Evolutionary conservation across 2,797 vertebrate genomes (phyloP), one percentile per base, ranked within the genome.

Genomic region (Myotis pilosus): DNA sequence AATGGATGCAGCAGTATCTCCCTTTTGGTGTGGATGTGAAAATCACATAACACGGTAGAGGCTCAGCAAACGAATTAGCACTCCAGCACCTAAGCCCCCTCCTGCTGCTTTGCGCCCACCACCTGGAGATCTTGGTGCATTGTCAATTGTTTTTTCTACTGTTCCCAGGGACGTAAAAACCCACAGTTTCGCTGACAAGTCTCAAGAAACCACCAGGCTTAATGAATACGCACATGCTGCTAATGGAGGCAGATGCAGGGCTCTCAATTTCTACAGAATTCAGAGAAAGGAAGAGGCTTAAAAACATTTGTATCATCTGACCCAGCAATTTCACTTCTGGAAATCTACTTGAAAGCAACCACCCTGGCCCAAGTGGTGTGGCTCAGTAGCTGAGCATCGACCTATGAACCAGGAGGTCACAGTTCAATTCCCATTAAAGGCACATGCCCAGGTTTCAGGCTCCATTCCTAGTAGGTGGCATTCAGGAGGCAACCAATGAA

Each of bases 261-360:
- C 69, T 90, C 86, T 49, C 25, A 82, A 47, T 79, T 25, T 66
- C 44, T 0, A 3, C 20, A 19, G 66, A 87, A 30, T 91, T 79
- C 66, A 41, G n/a, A 60, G 20, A 64, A 64, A 23, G 12, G 15
- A 69, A 78, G 64, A 72, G 19, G 2, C 36, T 28, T 12, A 10
- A 30, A 51, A 76, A 5, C 2, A 3, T 53, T n/a, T 71, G 16
- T 2, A 0, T 23, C 51, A 44, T 66, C 75, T 72, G 47, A 83
- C 55, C 47, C 15, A 62, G 51, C 68, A n/a, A 8, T 49, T 86
- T 89, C 60, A 74, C 72, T 96, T 89, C 81, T 81, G 30, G 64
- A 79, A 91, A 57, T 74, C 13, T 64, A 15, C 3, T 49, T 38
- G 82, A 60, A 55, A 94, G 71, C 79, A 75, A n/a, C 4, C 13